Evolutionary conservation across 2,888 invertebrate species (phyloP), one percentile per base, ranked within the genome.

Genomic region (Beris chalybata): DNA sequence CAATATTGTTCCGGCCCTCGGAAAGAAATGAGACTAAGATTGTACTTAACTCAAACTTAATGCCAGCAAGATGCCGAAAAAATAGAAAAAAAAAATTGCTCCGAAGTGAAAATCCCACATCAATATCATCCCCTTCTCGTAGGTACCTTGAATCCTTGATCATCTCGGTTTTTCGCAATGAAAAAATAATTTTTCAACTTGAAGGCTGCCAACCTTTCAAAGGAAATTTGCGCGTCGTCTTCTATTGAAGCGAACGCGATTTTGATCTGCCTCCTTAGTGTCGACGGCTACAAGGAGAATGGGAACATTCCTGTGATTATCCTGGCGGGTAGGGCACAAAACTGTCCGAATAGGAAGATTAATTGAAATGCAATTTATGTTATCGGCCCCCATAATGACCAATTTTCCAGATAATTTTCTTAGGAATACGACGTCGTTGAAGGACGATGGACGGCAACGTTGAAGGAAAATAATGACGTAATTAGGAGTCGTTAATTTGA

Each of bases 331-430:
- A n/a, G 43, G 43, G 13, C 11, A 56, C 13, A 29, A 22, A 57
- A 57, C 45, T 57, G 57, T 57, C 57, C 29, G n/a, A 29, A 45
- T 57, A 44, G 57, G 22, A 45, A 57, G 57, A 57, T 57, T 57
- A 57, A 57, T 57, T 57, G 57, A 57, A 57, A 57, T 57, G 57
- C 57, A 57, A 57, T 57, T 57, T 57, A 57, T 45, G 45, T 29
- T 57, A 57, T 57, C 57, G 57, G 7, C 29, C 13, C 11, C 30
- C 15, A 45, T 57, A 57, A 57, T 57, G 44, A 57, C 57, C 57
- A 45, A 57, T 57, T 57, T 57, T 57, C 57, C 57, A 45, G 47
- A 38, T 45, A 38, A 57, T 57, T 57, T 45, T 55, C 54, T 55
- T 4, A n/a, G 54, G 15, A 12, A n/a, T n/a, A 30, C 32, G 31